Evolutionary conservation across 2,888 invertebrate species (phyloP).

Genomic region (Caenorhabditis sp.): DNA sequence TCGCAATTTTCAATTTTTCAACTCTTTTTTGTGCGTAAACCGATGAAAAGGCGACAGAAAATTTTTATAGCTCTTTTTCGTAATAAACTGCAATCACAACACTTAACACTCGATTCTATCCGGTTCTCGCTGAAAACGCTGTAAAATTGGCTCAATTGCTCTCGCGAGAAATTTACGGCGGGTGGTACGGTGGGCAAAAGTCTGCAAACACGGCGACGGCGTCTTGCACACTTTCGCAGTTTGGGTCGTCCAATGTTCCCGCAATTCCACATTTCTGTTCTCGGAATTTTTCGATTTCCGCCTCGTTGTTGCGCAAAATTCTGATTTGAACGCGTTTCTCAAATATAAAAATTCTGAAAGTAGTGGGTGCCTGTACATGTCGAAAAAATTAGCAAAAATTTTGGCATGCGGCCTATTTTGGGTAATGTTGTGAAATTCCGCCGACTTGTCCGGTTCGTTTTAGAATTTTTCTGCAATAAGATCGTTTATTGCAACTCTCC

Average conservation of each 20-base stretch:
- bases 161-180: too few relatives aligned
- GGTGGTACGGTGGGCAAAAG: constrained; percentile 16
- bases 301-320: not conserved
- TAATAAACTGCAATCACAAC: not conserved
- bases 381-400: too few relatives aligned
- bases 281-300: not conserved
- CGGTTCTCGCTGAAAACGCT: not conserved
- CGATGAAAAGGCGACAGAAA: not conserved
- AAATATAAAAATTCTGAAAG: too few relatives aligned
- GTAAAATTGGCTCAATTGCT: too few relatives aligned
- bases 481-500: too few relatives aligned
- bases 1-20: not conserved
- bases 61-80: not conserved
- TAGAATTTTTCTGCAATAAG: too few relatives aligned
- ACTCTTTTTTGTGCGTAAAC: not conserved
- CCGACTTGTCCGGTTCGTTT: too few relatives aligned
- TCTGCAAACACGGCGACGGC: constrained; percentile 19
- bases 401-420: too few relatives aligned
- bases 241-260: constrained; percentile 1
- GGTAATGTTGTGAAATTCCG: too few relatives aligned
- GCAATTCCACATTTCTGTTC: not conserved
- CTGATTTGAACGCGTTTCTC: not conserved
- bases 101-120: not conserved
- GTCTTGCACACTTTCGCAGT: not conserved
- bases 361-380: too few relatives aligned